Base-by-base conservation (phyloP, 2,113 vertebrate genomes). In the Lagopus muta region DNA sequence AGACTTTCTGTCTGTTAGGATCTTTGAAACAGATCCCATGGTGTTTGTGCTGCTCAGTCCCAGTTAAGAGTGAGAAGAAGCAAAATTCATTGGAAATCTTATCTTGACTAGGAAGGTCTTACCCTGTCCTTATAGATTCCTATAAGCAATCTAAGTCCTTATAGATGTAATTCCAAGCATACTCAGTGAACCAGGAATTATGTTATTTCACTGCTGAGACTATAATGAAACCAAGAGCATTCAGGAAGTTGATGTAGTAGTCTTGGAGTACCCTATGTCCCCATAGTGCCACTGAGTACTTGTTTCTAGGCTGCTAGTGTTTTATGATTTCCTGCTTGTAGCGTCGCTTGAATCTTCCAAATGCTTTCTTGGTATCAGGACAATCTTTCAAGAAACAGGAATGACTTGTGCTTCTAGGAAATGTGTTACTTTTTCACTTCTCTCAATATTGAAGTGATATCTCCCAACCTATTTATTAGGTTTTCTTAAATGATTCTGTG, bases 371-470 rank as follows among this genome's bases (percentile, higher is more conserved):
- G 3, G 1, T 72, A 62, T 73, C 13, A 42, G 27, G 18, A 15
- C 21, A 54, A 7, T 60, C 28, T 80, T 85, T 62, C 19, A 74
- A 66, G 40, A 50, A 80, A 50, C 6, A 70, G 3, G 38, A 62
- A 73, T 82, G 38, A 55, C 30, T 30, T 16, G 4, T 57, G 45
- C 22, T 67, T 85, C 62, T 57, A 75, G 13, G 77, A 86, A 90
- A 18, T 0, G 6, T 1, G 7, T 73, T 79, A 4, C 13, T 70
- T 70, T n/a, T 54, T 34, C 11, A 2, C 11, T 32, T 52, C 40
- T 57, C 5, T 28, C 71, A 89, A 20, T 20, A 9, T 77, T 70
- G 71, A 24, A 47, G 5, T n/a, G 28, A 71, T 66, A 72, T 34
- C 21, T 86, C 28, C 17, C 36, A 64, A 82, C 16, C 30, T 22